Base-by-base conservation (phyloP, 2,888 invertebrate genomes). In the Brenthis hecate region DNA sequence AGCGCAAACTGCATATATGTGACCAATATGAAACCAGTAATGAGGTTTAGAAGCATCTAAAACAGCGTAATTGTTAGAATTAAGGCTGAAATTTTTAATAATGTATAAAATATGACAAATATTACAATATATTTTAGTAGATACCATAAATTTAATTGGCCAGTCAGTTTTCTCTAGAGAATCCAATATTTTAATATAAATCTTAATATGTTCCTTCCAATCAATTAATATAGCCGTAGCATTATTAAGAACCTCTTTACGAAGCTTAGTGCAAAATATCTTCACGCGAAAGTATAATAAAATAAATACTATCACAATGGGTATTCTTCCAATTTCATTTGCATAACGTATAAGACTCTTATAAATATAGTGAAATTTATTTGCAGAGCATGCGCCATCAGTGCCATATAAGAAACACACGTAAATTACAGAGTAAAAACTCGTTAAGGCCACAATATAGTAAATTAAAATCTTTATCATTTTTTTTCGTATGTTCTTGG, bases 71-170 rank as follows among this genome's bases (percentile, higher is more conserved):
- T 19, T 16, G 56, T 3, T 47, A 23, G 19, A 61, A 36, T 55
- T 43, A 56, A 58, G 8, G 36, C 36, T 43, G 8, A 43, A 43
- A 43, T 43, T 11, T 43, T 43, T 43, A 11, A 8, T 3, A 43
- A 43, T 8, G 36, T 43, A 43, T 43, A 11, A 11, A 36, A 6
- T 6, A 43, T 43, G 8, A 36, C 36, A 43, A 43, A 8, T 11
- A 11, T 43, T 36, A 8, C 8, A 36, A 36, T 8, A 36, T 36
- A 8, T 36, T 43, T 43, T 43, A 16, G 13, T 19, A 63, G 13
- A 3, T 68, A 71, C 71, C 69, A 64, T 64, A 32, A 69, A 64
- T 56, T 68, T 69, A 16, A 71, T 47, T 3, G 68, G 69, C 63
- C 63, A 63, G n/a, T 69, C 71, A 4, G 66, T 71, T 61, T 68